Evolutionary conservation across 2,888 invertebrate species (phyloP), one percentile per base, ranked within the genome.

Genomic region (Sinelater perroti): DNA sequence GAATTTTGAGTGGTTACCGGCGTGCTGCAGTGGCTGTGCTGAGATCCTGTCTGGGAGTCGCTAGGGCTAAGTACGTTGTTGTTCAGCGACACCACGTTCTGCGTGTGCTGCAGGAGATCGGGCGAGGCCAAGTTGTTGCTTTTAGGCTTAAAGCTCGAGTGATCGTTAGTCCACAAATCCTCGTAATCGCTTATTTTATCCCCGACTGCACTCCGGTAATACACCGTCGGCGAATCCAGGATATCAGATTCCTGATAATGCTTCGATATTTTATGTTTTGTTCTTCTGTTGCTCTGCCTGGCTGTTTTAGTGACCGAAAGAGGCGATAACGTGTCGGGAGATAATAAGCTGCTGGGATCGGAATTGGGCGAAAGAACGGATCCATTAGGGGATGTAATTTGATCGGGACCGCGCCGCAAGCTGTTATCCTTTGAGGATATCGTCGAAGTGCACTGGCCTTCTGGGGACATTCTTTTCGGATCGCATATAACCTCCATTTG

Each of bases 121-220:
- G 77, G 77, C 1, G 77, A 77, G 2, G 74, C 70, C 49, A 75
- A 65, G 51, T 68, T 70, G 35, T 56, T 66, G 35, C 63, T 60
- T 28, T 63, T 67, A 6, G 66, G 65, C 26, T 63, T 70, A 24
- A 64, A 60, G 44, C 68, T 72, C 7, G 63, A 69, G 33, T 62
- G 67, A 61, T 89, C 87, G 51, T 71, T 75, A 11, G 73, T 72
- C 95, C 96, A 96, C 67, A 96, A 89, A 75, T 96, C 96, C 80
- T 96, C 96, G 74, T 96, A 96, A 78, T 96, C 96, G 69, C 95
- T 95, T 36, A 92, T 89, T 80, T 95, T 95, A 74, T 96, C 96
- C 61, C 91, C 90, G 21, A 95, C 82, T 1, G 91, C 90, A 77
- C 94, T 94, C 68, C 91, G 84, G 74, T 91, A 94, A 72, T 94